Conservation (phyloP, 2,113 vertebrate species). For the Sinocyclocheilus anshuiensis region DNA sequence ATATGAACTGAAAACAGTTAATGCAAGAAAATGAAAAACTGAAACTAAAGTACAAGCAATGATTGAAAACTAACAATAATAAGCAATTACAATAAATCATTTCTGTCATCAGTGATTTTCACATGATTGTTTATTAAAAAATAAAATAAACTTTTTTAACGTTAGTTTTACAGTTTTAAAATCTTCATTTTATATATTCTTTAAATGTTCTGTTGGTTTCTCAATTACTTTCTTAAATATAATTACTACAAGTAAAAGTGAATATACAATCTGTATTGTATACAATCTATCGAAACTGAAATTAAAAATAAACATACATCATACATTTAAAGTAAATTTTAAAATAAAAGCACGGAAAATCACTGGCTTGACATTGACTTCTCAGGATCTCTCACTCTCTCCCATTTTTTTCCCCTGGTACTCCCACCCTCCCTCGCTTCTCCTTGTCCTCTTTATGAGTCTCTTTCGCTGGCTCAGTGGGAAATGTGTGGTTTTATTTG, state of each 20-base stretch:
- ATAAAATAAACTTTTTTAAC: too few relatives aligned
- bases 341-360: slow-evolving; percentile 45
- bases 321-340: too few relatives aligned
- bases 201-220: too few relatives aligned
- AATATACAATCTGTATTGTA: too few relatives aligned
- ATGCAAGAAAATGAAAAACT: neutral
- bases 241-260: too few relatives aligned
- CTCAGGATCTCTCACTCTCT: slow-evolving; percentile 33
- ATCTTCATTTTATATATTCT: too few relatives aligned
- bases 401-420: neutral
- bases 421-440: neutral
- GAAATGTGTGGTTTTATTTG: slow-evolving; percentile 16
- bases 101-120: neutral
- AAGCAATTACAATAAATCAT: neutral
- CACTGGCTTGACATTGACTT: slow-evolving; percentile 42
- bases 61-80: neutral
- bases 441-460: slow-evolving; percentile 18
- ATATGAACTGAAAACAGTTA: neutral
- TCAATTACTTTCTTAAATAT: too few relatives aligned
- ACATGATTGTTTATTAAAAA: neutral
- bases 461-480: slow-evolving; percentile 29
- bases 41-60: neutral
- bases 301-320: too few relatives aligned
- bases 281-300: too few relatives aligned
- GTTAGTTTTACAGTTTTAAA: too few relatives aligned